Evolutionary conservation across 2,888 invertebrate genomes (phyloP), one percentile per base, ranked within the genome.

Genomic region (Oligia strigilis): DNA sequence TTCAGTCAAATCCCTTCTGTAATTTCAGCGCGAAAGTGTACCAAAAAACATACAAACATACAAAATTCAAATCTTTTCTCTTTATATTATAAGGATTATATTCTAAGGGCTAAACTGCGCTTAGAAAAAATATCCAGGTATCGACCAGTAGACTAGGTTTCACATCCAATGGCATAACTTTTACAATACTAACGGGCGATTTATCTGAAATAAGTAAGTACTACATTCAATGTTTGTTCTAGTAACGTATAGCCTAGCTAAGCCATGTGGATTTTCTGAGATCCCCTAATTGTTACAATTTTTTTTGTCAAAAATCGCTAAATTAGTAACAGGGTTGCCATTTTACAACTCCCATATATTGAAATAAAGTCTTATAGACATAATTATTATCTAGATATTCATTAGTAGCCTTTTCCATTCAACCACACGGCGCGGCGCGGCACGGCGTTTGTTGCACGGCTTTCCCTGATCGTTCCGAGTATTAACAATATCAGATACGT

Each of bases 401-500:
- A 64, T 62, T 17, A 70, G 58, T 13, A 70, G 23, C 70, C 49
- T 52, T 70, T 29, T 65, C 14, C 40, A 66, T 46, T n/a, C 36
- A 69, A 40, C 11, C 11, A 11, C 29, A 29, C 29, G 29, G 29
- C 29, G 29, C 29, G 29, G 29, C 29, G 29, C 29, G 29, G 29
- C 29, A 29, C 29, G 29, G 29, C 29, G 29, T 29, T 49, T 71
- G 52, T 62, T 62, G 14, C 80, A 72, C 55, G 65, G 69, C 49
- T 23, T 55, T 66, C 49, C 65, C 46, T 62, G 49, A 76, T 66
- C 66, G 17, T 71, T 86, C 13, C 11, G 60, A 72, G 77, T 70
- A 73, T 82, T 83, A 58, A 82, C 69, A 85, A 40, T 67, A 58
- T 76, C 69, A 70, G 40, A 40, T 71, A 13, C 23, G 36, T 74